Conservation (phyloP, 2,113 vertebrate species). For the Dromaius novaehollandiae region DNA sequence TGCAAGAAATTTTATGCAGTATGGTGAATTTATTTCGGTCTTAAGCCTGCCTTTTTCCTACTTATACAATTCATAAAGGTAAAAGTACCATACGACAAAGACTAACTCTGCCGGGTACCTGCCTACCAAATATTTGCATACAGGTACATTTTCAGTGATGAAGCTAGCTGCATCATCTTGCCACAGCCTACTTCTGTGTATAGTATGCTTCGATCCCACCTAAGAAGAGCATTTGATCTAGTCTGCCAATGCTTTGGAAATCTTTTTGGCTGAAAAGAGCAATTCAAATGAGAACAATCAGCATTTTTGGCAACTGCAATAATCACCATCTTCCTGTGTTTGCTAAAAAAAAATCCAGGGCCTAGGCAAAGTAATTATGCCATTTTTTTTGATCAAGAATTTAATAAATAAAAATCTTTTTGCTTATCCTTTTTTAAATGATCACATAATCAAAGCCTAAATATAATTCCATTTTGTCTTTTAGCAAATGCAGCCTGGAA, state of each 20-base stretch:
- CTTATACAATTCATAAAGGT: not conserved
- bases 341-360: not conserved
- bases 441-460: not conserved
- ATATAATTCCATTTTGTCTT: not conserved
- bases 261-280: not conserved
- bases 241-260: not conserved
- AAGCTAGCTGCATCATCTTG: not conserved
- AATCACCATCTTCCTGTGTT: not conserved
- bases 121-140: not conserved
- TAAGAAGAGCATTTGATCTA: not conserved
- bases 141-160: not conserved
- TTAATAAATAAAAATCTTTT: not conserved
- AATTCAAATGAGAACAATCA: not conserved
- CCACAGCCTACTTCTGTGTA: not conserved
- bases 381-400: not conserved
- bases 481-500: not conserved
- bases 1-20: not conserved
- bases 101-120: not conserved
- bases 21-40: not conserved
- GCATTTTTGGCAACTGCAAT: not conserved
- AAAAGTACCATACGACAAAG: not conserved
- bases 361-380: not conserved
- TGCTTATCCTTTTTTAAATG: not conserved
- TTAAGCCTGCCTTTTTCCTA: not conserved
- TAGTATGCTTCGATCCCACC: not conserved